These are phyloP conservation scores for Formicarius rufipectus DNA, from an alignment of 2,113 vertebrate genomes.

Conservation along the genomic window DNA sequence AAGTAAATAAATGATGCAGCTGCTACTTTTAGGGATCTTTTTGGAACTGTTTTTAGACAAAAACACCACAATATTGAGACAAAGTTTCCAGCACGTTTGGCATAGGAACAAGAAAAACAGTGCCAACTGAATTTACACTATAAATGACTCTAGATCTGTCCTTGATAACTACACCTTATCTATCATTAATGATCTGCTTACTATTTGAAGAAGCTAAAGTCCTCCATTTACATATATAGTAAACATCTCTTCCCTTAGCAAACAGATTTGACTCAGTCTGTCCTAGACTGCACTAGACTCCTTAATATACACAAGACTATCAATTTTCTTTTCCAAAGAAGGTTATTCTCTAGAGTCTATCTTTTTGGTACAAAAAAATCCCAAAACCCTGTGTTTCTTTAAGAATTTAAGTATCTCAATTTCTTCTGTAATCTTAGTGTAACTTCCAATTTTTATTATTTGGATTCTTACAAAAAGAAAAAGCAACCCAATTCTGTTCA, in stretches of 20 bases:
- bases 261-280: slow-evolving; percentile 13
- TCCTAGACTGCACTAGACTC: neutral
- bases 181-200: slow-evolving; percentile 44
- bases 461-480: neutral
- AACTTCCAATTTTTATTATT: neutral
- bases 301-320: neutral
- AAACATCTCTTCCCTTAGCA: slow-evolving; percentile 10
- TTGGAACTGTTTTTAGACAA: neutral
- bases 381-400: neutral
- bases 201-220: slow-evolving; percentile 49
- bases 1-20: neutral
- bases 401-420: neutral
- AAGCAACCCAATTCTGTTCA: neutral
- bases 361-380: neutral
- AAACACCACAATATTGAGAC: neutral
- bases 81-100: neutral
- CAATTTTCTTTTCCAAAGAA: neutral
- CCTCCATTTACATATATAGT: slow-evolving; percentile 16
- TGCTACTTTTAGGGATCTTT: neutral
- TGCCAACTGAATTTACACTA: neutral
- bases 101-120: neutral
- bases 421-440: neutral
- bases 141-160: slow-evolving; percentile 15
- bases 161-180: slow-evolving; percentile 45
- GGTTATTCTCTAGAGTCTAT: neutral